These are phyloP conservation scores for Nysson spinosus DNA, from an alignment of 2,888 invertebrate species.

Conservation along the genomic window DNA sequence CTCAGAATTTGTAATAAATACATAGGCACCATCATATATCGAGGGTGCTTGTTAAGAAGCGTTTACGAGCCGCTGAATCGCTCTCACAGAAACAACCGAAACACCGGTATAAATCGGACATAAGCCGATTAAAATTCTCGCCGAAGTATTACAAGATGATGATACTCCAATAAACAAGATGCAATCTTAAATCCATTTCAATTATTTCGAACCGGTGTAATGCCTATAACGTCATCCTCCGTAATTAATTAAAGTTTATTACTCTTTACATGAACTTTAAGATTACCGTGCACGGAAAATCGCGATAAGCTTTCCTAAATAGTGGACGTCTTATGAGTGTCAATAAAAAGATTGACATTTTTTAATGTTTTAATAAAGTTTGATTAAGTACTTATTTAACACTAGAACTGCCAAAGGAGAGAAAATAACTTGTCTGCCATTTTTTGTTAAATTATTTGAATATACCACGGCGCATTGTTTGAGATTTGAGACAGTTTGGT, in stretches of 20 bases:
- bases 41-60: constrained; percentile 24
- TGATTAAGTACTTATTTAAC: no score
- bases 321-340: no score
- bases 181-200: constrained; percentile 29
- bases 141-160: constrained; percentile 13
- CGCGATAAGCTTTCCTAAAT: no score
- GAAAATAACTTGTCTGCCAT: no score
- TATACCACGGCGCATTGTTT: no score
- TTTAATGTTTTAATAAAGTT: no score
- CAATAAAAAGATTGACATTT: no score
- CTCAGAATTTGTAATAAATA: not conserved
- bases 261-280: not conserved
- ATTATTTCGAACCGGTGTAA: constrained; percentile 23
- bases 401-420: no score
- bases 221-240: not conserved
- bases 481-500: no score
- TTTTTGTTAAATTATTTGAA: no score
- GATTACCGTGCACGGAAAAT: no score
- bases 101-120: constrained; percentile 29
- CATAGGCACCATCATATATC: not conserved
- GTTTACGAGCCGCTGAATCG: constrained; percentile 33
- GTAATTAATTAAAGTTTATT: not conserved
- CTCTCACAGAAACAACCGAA: constrained; percentile 37
- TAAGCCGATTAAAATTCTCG: constrained; percentile 46
- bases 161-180: constrained; percentile 25